These are phyloP conservation scores for Peromyscus polionotus DNA, from an alignment of 2,113 vertebrate species.

Conservation along the genomic window DNA sequence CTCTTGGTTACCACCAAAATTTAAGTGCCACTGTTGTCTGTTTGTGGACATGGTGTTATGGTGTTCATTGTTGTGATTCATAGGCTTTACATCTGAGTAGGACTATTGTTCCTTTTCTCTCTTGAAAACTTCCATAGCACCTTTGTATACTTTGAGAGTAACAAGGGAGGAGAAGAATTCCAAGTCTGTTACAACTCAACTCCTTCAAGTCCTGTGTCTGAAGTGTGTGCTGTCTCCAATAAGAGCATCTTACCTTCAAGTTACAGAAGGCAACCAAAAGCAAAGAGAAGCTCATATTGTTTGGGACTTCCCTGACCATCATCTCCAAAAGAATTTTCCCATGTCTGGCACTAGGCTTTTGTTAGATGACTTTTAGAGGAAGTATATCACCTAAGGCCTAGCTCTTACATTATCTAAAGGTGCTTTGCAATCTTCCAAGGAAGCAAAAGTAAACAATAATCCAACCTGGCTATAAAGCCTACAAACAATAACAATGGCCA, in stretches of 20 bases:
- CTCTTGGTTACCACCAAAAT: background rate
- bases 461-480: background rate
- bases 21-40: background rate
- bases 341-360: background rate
- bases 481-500: background rate
- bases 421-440: background rate
- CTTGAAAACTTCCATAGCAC: background rate
- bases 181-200: background rate
- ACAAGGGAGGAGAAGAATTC: background rate
- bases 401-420: background rate
- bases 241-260: background rate
- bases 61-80: background rate
- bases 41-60: background rate
- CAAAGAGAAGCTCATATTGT: background rate
- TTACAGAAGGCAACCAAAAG: background rate
- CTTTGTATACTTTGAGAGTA: background rate
- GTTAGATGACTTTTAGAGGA: background rate
- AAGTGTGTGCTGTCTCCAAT: background rate
- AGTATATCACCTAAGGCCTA: background rate
- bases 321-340: background rate
- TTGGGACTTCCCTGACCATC: background rate
- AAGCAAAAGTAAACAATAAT: background rate
- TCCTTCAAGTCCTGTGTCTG: background rate
- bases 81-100: background rate
- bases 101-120: background rate